phyloP scores from a whole-genome alignment of 2,888 invertebrate species.

The Tryphoninae sp. region DNA sequence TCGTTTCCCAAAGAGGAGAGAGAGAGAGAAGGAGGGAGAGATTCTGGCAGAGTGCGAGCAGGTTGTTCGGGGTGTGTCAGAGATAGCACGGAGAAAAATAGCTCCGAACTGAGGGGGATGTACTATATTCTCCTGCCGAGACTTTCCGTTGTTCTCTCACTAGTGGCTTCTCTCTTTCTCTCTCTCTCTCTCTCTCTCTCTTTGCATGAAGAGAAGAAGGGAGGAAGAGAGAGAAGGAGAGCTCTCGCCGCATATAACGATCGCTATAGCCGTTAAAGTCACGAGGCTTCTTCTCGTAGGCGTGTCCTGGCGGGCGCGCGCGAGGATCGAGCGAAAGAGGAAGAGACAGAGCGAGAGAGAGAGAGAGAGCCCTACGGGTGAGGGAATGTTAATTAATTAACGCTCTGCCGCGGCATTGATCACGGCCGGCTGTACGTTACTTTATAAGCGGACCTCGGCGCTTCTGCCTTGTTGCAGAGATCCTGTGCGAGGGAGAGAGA shows the following conservation, averaged over 20 bases:
- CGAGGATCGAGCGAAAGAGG: constrained; percentile 12
- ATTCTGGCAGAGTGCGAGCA: constrained; percentile 9
- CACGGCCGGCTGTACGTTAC: constrained; percentile 65
- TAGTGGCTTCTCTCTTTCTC: no score
- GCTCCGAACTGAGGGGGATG: constrained; percentile 14
- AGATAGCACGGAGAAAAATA: constrained; percentile 32
- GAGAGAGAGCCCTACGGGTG: constrained; percentile 66
- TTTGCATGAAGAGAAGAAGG: not conserved
- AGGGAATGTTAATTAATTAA: constrained; percentile 77
- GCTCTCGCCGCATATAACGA: constrained; percentile 43
- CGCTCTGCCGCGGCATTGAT: constrained; percentile 74
- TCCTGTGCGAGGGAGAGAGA: constrained; percentile 4
- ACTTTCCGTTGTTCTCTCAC: constrained; percentile 34
- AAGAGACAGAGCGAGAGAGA: constrained; percentile 25
- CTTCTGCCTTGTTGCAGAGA: constrained; percentile 40
- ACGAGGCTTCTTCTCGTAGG: constrained; percentile 56
- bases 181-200: not conserved
- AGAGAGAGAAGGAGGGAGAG: constrained; percentile 13
- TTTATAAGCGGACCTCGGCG: constrained; percentile 60
- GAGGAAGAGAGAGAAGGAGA: constrained; percentile 3
- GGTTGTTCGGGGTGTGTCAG: constrained; percentile 16
- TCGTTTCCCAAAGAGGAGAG: not conserved
- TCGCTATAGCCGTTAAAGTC: constrained; percentile 55
- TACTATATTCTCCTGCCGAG: constrained; percentile 19
- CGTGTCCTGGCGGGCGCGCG: constrained; percentile 51